These are phyloP conservation scores for Lissocephala sabroskyi DNA, from an alignment of 2,888 invertebrate species.

Conservation along the genomic window DNA sequence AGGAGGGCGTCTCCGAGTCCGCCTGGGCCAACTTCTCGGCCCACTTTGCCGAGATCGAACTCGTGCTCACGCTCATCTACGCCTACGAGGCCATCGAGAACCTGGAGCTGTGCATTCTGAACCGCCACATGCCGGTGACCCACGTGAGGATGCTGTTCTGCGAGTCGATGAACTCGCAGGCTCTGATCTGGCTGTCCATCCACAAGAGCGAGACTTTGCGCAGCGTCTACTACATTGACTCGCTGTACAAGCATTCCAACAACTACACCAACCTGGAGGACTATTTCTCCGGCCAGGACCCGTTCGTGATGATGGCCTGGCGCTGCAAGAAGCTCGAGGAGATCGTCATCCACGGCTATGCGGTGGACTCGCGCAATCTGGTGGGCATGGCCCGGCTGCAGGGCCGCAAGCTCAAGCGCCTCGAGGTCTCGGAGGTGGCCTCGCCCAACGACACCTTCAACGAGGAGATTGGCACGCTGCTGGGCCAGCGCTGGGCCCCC, in stretches of 20 bases:
- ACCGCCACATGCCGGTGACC: constrained; percentile 81
- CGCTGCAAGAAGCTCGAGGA: constrained; percentile 74
- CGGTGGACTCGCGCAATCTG: constrained; percentile 71
- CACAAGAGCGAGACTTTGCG: constrained; percentile 68
- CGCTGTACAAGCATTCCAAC: constrained; percentile 63
- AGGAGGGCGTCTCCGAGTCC: constrained; percentile 77
- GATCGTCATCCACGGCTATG: constrained; percentile 74
- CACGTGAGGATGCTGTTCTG: constrained; percentile 84
- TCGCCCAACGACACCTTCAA: constrained; percentile 51
- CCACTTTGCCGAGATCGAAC: constrained; percentile 66
- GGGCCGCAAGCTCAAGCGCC: constrained; percentile 64
- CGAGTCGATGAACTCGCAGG: constrained; percentile 74
- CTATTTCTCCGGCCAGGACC: constrained; percentile 67
- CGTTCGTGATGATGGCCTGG: constrained; percentile 78
- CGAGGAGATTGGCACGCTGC: constrained; percentile 44
- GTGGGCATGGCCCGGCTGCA: constrained; percentile 70
- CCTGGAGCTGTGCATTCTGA: constrained; percentile 77
- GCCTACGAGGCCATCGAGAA: constrained; percentile 79
- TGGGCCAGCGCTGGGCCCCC: constrained; percentile 70
- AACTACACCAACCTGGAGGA: constrained; percentile 18
- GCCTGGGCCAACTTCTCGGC: constrained; percentile 77
- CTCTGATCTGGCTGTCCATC: constrained; percentile 69
- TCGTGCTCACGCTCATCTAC: constrained; percentile 75
- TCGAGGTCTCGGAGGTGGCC: constrained; percentile 71
- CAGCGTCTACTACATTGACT: constrained; percentile 72